Evolutionary conservation across 2,113 vertebrate species (phyloP), one percentile per base, ranked within the genome.

Genomic region (Amblyopsis rosae): DNA sequence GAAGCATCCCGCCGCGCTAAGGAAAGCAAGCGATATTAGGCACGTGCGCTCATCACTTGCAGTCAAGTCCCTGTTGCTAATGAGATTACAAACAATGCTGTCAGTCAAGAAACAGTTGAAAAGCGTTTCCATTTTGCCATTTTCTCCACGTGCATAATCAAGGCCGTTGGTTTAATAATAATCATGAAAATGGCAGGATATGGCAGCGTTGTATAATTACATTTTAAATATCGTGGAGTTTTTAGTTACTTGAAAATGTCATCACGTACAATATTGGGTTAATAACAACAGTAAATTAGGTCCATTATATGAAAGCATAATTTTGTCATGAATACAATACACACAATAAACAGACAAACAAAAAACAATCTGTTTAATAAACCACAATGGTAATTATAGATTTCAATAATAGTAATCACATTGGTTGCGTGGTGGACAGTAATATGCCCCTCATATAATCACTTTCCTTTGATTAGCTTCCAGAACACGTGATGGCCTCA

Each of bases 61-160:
- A 90, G 89, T 89, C 87, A 91, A 92, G 91, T 92, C 89, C 79
- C 83, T 85, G 78, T 72, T 45, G 62, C 82, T 92, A 91, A 92
- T 92, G 90, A 91, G 90, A 85, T 87, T 82, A 86, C 77, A 81
- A 87, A 91, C 86, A 88, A 87, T 77, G 83, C 87, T 89, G 90
- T 90, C 90, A 90, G 76, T 91, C 91, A 90, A 85, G 80, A 83
- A 77, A 80, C 60, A 67, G 70, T 72, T 76, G 71, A 77, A 77
- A 79, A 87, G 2, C 26, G 2, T 26, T 26, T 91, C 76, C 84
- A 82, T 87, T 87, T 86, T 69, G 66, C 82, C 83, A 82, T 86
- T 88, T 79, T 77, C 35, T 41, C 35, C 35, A 33, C 58, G 32
- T 19, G 17, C 58, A 51, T 85, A 83, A 90, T 87, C 82, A 87